phyloP scores from a whole-genome alignment of 2,113 vertebrate species.

The Peromyscus californicus region DNA sequence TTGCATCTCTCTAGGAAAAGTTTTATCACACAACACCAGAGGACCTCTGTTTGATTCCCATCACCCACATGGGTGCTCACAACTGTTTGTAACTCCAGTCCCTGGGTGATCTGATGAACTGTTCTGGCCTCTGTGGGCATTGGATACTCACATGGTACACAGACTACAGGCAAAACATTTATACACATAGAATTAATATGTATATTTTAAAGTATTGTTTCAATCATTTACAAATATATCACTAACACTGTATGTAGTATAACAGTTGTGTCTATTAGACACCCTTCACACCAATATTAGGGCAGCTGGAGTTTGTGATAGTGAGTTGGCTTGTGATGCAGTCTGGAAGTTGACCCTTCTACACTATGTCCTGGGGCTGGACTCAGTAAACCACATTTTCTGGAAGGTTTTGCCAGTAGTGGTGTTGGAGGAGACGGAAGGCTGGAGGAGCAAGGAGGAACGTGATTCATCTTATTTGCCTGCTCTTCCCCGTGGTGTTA shows the following conservation, averaged over 20 bases:
- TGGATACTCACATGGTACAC: not conserved
- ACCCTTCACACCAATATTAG: not conserved
- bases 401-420: not conserved
- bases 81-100: not conserved
- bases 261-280: not conserved
- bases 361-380: not conserved
- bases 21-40: not conserved
- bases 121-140: not conserved
- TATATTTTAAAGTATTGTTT: not conserved
- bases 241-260: not conserved
- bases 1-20: not conserved
- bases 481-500: not conserved
- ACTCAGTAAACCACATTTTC: not conserved
- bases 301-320: not conserved
- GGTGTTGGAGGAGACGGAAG: not conserved
- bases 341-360: not conserved
- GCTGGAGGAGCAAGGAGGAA: not conserved
- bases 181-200: not conserved
- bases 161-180: not conserved
- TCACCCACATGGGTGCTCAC: not conserved
- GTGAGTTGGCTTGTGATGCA: not conserved
- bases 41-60: not conserved
- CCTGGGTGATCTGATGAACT: not conserved
- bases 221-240: not conserved
- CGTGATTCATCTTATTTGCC: not conserved